Percentiles rank a stretch among this genome's conserved stretches.
Evolutionary conservation across 2,888 invertebrate genomes (phyloP).

Genomic region (Nymphalis c-album): DNA sequence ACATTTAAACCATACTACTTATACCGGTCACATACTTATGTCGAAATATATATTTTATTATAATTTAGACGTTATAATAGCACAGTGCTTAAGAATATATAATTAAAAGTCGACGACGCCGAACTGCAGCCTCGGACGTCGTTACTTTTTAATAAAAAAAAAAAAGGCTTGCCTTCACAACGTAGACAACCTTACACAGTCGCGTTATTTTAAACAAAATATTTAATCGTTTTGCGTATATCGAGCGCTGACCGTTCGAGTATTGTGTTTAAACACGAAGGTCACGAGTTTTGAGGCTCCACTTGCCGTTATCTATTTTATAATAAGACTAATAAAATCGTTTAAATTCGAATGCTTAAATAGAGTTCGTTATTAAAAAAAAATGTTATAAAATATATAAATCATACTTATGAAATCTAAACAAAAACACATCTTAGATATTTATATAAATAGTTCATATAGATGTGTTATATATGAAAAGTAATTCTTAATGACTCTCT

Average conservation of each 20-base stretch:
- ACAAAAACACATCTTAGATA: too few species aligned
- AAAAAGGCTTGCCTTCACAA: slow-evolving; percentile 30
- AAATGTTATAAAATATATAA: too few species aligned
- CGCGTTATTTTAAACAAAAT: slow-evolving; percentile 32
- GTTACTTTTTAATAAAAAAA: slow-evolving; percentile 21
- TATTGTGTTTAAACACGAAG: slow-evolving; percentile 62
- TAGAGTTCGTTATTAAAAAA: too few species aligned
- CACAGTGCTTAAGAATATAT: neutral
- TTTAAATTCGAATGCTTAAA: neutral
- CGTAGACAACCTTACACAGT: slow-evolving; percentile 27
- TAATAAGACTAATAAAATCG: neutral
- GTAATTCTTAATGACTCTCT: too few species aligned
- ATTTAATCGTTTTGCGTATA: slow-evolving; percentile 36
- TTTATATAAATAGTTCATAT: too few species aligned
- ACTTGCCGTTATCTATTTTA: slow-evolving; percentile 28
- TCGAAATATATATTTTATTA: neutral
- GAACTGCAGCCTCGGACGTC: slow-evolving; percentile 13
- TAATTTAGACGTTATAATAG: neutral
- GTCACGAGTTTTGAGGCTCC: slow-evolving; percentile 46
- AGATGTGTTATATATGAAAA: too few species aligned
- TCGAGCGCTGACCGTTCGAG: slow-evolving; percentile 56
- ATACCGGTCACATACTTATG: neutral
- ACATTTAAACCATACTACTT: neutral
- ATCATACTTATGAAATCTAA: too few species aligned
- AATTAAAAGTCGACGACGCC: slow-evolving; percentile 7